Conservation (phyloP, 2,113 vertebrate genomes). For the Pipa parva region DNA sequence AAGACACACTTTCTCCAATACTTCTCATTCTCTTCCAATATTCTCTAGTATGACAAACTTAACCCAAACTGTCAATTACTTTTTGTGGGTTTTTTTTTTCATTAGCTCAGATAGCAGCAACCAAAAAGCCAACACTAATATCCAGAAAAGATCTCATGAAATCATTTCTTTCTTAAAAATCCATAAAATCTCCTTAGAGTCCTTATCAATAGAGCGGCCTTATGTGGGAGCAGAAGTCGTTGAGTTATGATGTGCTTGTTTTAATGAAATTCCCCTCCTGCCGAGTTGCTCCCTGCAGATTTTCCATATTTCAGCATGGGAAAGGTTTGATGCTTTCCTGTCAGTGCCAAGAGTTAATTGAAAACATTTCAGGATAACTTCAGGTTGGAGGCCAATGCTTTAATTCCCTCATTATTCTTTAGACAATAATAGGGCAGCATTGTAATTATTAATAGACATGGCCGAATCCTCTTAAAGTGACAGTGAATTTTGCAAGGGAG, state of each 20-base stretch:
- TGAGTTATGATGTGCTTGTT: constrained; percentile 81
- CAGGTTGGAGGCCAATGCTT: constrained; percentile 62
- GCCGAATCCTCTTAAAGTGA: constrained; percentile 66
- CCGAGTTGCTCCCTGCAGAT: constrained; percentile 77
- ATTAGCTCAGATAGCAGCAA: constrained; percentile 67
- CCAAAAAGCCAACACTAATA: constrained; percentile 59
- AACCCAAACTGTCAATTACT: constrained; percentile 9
- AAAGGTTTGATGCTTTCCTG: constrained; percentile 80
- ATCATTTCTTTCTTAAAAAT: constrained; percentile 74
- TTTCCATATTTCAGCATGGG: constrained; percentile 85
- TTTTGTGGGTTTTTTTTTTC: constrained; percentile 60
- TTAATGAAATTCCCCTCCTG: constrained; percentile 82
- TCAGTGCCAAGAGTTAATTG: constrained; percentile 82
- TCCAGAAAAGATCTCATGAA: constrained; percentile 65
- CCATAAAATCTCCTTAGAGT: constrained; percentile 62
- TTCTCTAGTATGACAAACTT: not conserved
- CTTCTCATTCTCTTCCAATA: constrained; percentile 20
- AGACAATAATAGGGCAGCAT: constrained; percentile 76
- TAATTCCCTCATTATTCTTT: constrained; percentile 76
- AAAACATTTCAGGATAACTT: constrained; percentile 85
- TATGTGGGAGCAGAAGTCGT: constrained; percentile 65
- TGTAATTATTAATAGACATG: constrained; percentile 75
- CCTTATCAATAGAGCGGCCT: constrained; percentile 73
- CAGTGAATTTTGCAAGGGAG: constrained; percentile 55
- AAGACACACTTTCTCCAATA: not conserved